Conservation (phyloP, 2,797 vertebrate genomes). For the Phylloscopus collybita region DNA sequence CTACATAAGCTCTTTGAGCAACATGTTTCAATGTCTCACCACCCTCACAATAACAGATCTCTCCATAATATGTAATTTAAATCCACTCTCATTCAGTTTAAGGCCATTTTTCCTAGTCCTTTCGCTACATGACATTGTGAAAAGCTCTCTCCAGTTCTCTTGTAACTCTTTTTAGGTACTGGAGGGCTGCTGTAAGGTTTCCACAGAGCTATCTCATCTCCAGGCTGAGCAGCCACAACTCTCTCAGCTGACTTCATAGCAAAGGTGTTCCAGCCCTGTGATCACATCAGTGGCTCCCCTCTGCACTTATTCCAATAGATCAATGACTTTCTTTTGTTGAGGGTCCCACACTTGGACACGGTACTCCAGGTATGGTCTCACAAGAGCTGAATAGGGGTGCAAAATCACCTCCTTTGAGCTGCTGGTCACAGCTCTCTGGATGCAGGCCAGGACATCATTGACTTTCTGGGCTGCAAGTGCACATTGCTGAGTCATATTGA, state of each 20-base stretch:
- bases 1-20: background rate
- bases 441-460: background rate
- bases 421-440: background rate
- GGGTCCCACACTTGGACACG: background rate
- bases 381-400: accelerated
- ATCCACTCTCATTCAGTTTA: background rate
- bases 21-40: background rate
- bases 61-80: background rate
- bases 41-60: background rate
- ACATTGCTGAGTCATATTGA: accelerated
- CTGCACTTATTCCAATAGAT: background rate
- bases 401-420: background rate
- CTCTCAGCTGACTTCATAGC: background rate
- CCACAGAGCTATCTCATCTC: background rate
- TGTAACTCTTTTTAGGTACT: no score
- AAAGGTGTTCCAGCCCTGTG: background rate
- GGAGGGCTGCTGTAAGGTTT: background rate
- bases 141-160: background rate
- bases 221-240: background rate
- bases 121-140: background rate
- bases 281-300: background rate
- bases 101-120: background rate
- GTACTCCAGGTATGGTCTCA: background rate
- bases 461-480: background rate
- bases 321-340: background rate